A percentile compares a stretch with the other conserved stretches of the same genome.
These are phyloP conservation scores for Anthopleura sola DNA, from an alignment of 64 coral and sea anemone genomes.

Conservation along the genomic window DNA sequence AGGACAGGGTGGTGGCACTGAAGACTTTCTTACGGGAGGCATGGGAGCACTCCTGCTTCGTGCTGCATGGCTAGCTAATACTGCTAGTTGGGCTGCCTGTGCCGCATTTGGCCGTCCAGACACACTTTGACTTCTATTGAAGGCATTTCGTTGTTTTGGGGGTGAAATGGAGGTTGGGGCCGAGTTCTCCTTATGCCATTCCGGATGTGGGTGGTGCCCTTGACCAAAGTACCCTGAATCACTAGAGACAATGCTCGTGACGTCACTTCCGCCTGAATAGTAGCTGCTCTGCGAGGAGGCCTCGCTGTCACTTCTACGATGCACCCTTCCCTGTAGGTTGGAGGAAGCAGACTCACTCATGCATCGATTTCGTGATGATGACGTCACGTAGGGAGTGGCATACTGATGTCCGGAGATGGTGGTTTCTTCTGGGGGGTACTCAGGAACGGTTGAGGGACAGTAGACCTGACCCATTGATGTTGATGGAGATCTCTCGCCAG, in stretches of 20 bases:
- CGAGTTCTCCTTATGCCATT: constrained; percentile 65
- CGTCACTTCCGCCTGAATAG: constrained; percentile 55
- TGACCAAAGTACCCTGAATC: constrained; percentile 91
- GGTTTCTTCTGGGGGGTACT: constrained; percentile 38
- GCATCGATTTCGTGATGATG: constrained; percentile 48
- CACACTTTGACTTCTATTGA: constrained; percentile 77
- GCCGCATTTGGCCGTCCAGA: constrained; percentile 73
- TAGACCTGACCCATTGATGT: constrained; percentile 59
- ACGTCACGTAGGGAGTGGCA: constrained; percentile 68
- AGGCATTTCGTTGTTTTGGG: constrained; percentile 54
- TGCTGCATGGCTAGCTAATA: constrained; percentile 84
- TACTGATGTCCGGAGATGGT: constrained; percentile 42
- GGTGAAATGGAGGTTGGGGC: constrained; percentile 41
- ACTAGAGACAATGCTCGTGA: constrained; percentile 49
- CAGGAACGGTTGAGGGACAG: constrained; percentile 48
- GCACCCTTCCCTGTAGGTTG: constrained; percentile 17
- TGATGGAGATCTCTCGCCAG: constrained; percentile 66
- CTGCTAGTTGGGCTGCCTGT: constrained; percentile 80
- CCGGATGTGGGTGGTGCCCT: constrained; percentile 55
- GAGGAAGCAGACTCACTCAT: constrained; percentile 63
- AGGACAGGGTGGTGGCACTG: constrained; percentile 50
- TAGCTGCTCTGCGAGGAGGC: constrained; percentile 81
- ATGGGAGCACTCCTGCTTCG: constrained; percentile 89
- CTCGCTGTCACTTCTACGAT: constrained; percentile 73
- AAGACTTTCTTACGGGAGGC: constrained; percentile 84